Percentiles rank a stretch among this genome's conserved stretches.
These are phyloP conservation scores for Morone saxatilis DNA, from an alignment of 2,113 vertebrate genomes.

Conservation along the genomic window DNA sequence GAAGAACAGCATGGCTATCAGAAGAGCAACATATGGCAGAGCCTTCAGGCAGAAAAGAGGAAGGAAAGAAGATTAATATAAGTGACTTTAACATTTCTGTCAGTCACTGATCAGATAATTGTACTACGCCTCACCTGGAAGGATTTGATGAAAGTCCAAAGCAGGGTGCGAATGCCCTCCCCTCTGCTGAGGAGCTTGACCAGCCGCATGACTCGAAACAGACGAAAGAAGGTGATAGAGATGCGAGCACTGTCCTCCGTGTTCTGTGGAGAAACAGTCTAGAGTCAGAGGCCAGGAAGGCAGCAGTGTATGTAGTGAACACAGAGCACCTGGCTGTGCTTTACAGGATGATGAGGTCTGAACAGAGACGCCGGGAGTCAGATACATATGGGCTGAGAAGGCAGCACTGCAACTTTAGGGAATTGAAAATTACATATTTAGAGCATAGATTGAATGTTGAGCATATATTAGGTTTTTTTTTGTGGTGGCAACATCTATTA, in stretches of 20 bases:
- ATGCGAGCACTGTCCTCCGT: constrained; percentile 97
- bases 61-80: not conserved
- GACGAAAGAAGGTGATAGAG: constrained; percentile 99
- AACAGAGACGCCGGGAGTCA: constrained; percentile 45
- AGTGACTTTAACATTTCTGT: not conserved
- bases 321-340: constrained; percentile 77
- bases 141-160: constrained; percentile 99
- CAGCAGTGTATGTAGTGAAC: not conserved
- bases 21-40: constrained; percentile 95
- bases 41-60: constrained; percentile 83
- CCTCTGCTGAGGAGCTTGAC: constrained; percentile 98
- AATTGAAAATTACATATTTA: not conserved
- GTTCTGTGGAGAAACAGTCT: constrained; percentile 88
- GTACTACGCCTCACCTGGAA: constrained; percentile 90
- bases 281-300: constrained; percentile 78
- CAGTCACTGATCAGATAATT: not conserved
- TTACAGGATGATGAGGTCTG: constrained; percentile 59
- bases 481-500: not conserved
- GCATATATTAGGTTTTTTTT: not conserved
- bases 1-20: constrained; percentile 99
- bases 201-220: constrained; percentile 98
- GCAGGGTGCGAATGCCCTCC: constrained; percentile 96
- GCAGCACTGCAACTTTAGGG: constrained; percentile 48
- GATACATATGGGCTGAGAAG: constrained; percentile 73
- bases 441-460: not conserved